Evolutionary conservation across 2,797 vertebrate species (phyloP).

Genomic region (Champsocephalus esox): DNA sequence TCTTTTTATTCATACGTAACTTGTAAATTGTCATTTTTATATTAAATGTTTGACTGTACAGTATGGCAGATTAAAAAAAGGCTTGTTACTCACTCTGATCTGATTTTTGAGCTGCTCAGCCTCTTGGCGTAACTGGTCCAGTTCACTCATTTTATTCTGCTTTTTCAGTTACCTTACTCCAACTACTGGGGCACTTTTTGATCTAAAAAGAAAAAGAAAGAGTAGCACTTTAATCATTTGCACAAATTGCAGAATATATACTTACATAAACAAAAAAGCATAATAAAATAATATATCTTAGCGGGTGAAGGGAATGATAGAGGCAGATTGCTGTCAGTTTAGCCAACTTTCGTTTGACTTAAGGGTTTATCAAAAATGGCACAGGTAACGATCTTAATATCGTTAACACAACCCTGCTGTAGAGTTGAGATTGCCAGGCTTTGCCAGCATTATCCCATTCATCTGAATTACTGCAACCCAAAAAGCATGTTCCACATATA

Average conservation of each 20-base stretch:
- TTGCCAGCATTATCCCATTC: slow-evolving; percentile 82
- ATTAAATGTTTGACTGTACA: not conserved
- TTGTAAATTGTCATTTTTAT: not conserved
- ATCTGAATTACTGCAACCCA: slow-evolving; percentile 80
- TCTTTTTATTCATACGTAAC: not conserved
- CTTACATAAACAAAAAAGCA: not conserved
- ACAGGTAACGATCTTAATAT: slow-evolving; percentile 70
- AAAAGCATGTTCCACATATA: not conserved
- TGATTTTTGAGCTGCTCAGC: slow-evolving; percentile 97
- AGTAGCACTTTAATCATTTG: slow-evolving; percentile 22
- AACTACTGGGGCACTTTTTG: slow-evolving; percentile 88
- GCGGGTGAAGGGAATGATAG: too few species aligned
- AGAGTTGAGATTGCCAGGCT: slow-evolving; percentile 79
- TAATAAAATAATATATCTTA: not conserved
- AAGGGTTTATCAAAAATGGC: not conserved
- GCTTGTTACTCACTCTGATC: slow-evolving; percentile 89
- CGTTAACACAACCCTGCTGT: slow-evolving; percentile 81
- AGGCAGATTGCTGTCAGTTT: not conserved
- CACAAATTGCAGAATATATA: slow-evolving; percentile 14
- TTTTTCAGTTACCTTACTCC: slow-evolving; percentile 88
- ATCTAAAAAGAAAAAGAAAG: slow-evolving; percentile 78
- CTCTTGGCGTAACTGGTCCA: slow-evolving; percentile 98
- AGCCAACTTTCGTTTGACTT: not conserved
- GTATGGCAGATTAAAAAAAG: not conserved
- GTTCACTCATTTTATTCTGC: slow-evolving; percentile 97